phyloP scores from a whole-genome alignment of 2,797 vertebrate species.

The Danio albolineatus region DNA sequence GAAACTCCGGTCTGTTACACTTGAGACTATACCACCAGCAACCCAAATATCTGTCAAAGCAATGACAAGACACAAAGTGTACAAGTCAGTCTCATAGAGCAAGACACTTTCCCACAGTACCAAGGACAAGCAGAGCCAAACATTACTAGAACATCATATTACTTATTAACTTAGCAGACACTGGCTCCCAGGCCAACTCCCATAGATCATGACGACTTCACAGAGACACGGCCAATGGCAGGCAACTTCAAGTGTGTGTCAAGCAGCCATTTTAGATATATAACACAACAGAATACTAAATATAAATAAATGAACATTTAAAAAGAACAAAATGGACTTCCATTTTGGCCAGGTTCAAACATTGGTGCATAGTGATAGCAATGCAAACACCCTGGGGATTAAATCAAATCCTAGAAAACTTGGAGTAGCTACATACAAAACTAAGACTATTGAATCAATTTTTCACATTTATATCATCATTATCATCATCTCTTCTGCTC shows the following conservation, averaged over 20 bases:
- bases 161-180: constrained; percentile 68
- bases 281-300: not conserved
- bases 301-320: not conserved
- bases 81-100: constrained; percentile 31
- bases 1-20: not conserved
- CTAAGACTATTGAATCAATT: no score
- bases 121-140: constrained; percentile 67
- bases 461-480: no score
- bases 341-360: no score
- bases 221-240: constrained; percentile 1
- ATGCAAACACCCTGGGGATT: no score
- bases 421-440: no score
- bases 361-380: no score
- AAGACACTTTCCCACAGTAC: constrained; percentile 71
- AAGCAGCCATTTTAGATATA: not conserved
- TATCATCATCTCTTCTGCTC: no score
- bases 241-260: constrained; percentile 35
- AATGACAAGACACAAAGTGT: constrained; percentile 65
- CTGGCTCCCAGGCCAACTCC: constrained; percentile 63
- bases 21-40: not conserved
- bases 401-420: no score
- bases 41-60: constrained; percentile 62
- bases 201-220: constrained; percentile 57
- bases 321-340: no score
- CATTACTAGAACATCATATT: constrained; percentile 39